Percentiles rank a stretch among this genome's conserved stretches.
phyloP scores from a whole-genome alignment of 2,888 invertebrate genomes.

The Hypercompe scribonia region DNA sequence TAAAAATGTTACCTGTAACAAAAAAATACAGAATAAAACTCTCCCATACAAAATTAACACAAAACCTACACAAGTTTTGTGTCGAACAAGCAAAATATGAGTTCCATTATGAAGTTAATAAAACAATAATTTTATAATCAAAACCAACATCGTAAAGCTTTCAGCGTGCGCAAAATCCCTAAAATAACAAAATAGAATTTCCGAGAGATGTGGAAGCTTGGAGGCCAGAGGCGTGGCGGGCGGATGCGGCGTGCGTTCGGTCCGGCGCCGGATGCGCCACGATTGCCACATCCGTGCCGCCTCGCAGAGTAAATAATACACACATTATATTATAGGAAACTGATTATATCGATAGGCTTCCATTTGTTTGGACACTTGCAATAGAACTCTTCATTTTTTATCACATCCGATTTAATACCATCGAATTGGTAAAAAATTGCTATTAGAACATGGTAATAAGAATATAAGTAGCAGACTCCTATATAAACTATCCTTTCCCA shows the following conservation, averaged over 20 bases:
- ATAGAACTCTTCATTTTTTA: background rate
- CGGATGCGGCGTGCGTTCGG: slow-evolving; percentile 73
- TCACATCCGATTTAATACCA: background rate
- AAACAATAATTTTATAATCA: slow-evolving; percentile 71
- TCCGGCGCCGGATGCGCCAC: slow-evolving; percentile 67
- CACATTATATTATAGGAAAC: slow-evolving; percentile 36
- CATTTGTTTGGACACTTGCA: slow-evolving; percentile 15
- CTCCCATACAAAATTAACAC: slow-evolving; percentile 30
- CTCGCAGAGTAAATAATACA: slow-evolving; percentile 49
- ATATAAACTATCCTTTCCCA: background rate
- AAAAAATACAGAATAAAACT: slow-evolving; percentile 12
- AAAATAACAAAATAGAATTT: slow-evolving; percentile 70
- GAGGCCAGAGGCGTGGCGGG: slow-evolving; percentile 53
- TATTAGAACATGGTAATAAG: background rate
- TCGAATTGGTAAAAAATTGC: background rate
- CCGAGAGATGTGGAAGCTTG: slow-evolving; percentile 45
- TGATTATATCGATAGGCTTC: slow-evolving; percentile 27
- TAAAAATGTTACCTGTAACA: slow-evolving; percentile 16
- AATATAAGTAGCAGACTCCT: background rate
- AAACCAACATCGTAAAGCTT: slow-evolving; percentile 72
- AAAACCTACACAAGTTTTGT: slow-evolving; percentile 34
- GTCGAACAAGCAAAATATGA: slow-evolving; percentile 54
- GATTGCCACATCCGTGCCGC: slow-evolving; percentile 75
- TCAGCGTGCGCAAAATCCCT: slow-evolving; percentile 61
- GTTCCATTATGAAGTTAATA: slow-evolving; percentile 66